These are phyloP conservation scores for Rhagoletis zephyria DNA, from an alignment of 1,140 invertebrate genomes.

Conservation along the genomic window DNA sequence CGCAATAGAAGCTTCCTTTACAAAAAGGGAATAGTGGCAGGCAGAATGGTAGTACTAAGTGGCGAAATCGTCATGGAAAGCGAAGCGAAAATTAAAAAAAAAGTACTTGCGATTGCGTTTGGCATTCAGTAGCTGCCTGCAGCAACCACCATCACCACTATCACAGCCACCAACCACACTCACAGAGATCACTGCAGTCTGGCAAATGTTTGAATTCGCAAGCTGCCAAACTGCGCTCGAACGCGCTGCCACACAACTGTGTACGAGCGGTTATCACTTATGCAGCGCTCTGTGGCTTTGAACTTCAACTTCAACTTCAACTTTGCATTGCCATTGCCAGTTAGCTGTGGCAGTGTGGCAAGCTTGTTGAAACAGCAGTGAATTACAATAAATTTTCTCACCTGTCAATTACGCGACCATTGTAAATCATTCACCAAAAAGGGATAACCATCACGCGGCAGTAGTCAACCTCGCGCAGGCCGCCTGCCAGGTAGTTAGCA, in stretches of 20 bases:
- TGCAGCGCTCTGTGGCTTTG: background rate
- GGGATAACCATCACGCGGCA: slow-evolving; percentile 36
- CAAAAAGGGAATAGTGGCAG: background rate
- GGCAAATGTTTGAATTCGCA: background rate
- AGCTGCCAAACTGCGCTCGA: background rate
- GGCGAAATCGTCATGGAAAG: background rate
- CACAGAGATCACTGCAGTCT: background rate
- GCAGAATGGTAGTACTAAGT: background rate
- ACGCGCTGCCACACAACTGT: background rate
- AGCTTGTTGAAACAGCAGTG: slow-evolving; percentile 16
- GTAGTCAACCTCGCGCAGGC: background rate
- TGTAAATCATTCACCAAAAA: slow-evolving; percentile 53
- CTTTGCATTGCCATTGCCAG: background rate
- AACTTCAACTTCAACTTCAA: slow-evolving; percentile 34
- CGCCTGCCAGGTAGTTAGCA: background rate
- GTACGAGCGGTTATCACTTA: background rate
- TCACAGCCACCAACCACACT: background rate
- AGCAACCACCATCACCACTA: background rate
- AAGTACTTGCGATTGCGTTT: slow-evolving; percentile 37
- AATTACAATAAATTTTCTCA: slow-evolving; percentile 54
- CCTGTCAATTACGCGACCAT: slow-evolving; percentile 52
- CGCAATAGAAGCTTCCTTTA: background rate
- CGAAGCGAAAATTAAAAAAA: slow-evolving; percentile 34
- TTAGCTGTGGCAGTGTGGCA: background rate
- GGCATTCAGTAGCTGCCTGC: background rate